Percentiles rank a stretch among this genome's conserved stretches.
Evolutionary conservation across 2,888 invertebrate species (phyloP).

Genomic region (Desoria tigrina): DNA sequence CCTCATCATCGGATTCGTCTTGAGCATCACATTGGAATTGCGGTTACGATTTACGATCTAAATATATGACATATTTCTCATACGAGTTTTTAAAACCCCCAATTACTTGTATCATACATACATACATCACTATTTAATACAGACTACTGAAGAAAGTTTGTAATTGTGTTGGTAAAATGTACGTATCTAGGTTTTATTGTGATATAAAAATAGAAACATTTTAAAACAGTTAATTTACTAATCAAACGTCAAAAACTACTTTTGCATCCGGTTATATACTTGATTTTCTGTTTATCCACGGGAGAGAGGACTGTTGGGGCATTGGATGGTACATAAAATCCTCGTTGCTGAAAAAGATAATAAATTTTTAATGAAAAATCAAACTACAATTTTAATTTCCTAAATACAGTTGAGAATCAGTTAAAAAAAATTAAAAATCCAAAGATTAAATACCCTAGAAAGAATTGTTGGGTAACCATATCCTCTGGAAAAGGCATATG

Average conservation of each 20-base stretch:
- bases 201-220: no score
- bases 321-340: neutral
- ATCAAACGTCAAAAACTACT: slow-evolving; percentile 3
- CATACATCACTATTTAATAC: no score
- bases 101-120: no score
- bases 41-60: no score
- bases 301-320: neutral
- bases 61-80: no score
- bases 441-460: neutral
- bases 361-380: neutral
- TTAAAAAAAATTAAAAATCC: neutral
- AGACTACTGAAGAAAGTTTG: no score
- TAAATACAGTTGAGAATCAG: neutral
- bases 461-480: neutral
- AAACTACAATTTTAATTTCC: neutral
- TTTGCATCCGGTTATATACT: slow-evolving; percentile 7
- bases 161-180: no score
- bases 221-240: no score
- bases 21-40: no score
- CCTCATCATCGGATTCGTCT: no score
- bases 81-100: no score
- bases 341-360: neutral
- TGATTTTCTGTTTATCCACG: neutral
- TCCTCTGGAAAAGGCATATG: neutral
- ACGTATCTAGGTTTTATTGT: no score